phyloP scores from a whole-genome alignment of 2,113 vertebrate species.

The Semicossyphus pulcher region DNA sequence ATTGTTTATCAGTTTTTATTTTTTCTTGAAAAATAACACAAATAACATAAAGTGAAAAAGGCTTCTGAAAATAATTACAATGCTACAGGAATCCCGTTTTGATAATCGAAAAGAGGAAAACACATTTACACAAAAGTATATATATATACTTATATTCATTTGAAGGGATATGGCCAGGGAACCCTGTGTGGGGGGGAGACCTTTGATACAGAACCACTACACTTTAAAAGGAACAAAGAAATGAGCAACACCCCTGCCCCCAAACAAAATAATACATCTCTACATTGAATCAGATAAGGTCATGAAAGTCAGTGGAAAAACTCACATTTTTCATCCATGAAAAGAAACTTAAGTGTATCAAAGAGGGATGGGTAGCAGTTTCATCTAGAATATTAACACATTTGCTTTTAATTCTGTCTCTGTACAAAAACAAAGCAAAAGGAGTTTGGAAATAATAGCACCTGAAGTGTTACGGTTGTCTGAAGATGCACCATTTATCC shows the following conservation, averaged over 20 bases:
- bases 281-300: conserved; percentile 58
- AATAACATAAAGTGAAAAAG: conserved; percentile 79
- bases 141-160: conserved; percentile 83
- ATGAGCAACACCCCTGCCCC: conserved; percentile 16
- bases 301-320: conserved; percentile 53
- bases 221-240: conserved; percentile 65
- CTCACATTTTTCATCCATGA: conserved; percentile 48
- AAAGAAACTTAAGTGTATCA: conserved; percentile 65
- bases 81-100: conserved; percentile 81
- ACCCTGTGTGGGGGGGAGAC: conserved; percentile 49
- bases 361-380: conserved; percentile 49
- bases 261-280: conserved; percentile 48
- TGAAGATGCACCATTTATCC: conserved; percentile 73
- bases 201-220: conserved; percentile 65
- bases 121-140: conserved; percentile 85
- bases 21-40: conserved; percentile 84
- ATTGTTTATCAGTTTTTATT: conserved; percentile 68
- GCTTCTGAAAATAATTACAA: conserved; percentile 85
- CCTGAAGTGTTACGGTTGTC: conserved; percentile 76
- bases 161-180: conserved; percentile 70
- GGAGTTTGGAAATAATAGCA: conserved; percentile 78
- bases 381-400: conserved; percentile 63
- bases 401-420: conserved; percentile 70
- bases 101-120: conserved; percentile 78
- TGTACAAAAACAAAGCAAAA: conserved; percentile 78